These are phyloP conservation scores for Tapera naevia DNA, from an alignment of 2,797 vertebrate genomes.

Conservation along the genomic window DNA sequence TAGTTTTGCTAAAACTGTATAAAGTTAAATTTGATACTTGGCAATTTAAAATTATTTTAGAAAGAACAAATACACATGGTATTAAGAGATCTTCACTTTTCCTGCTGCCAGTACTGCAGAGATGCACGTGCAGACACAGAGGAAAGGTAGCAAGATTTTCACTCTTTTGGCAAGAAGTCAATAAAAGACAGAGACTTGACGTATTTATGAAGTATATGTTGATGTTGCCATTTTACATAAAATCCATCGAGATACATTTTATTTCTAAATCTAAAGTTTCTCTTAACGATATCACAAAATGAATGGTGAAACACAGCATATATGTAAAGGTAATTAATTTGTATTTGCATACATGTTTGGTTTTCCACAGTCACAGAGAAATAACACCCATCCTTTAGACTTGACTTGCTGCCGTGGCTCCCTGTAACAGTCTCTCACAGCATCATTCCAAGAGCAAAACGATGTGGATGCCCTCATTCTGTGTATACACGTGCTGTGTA, in stretches of 20 bases:
- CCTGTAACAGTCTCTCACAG: neutral
- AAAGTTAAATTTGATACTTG: neutral
- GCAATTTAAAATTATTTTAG: neutral
- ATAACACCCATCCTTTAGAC: neutral
- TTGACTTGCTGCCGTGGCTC: neutral
- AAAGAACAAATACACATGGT: neutral
- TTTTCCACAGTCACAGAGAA: neutral
- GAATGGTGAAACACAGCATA: neutral
- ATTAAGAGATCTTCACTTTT: neutral
- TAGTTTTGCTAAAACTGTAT: neutral
- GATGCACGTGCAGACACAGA: neutral
- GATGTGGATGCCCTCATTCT: neutral
- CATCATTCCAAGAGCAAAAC: neutral
- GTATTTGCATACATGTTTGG: neutral
- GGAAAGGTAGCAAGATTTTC: neutral
- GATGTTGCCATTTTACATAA: neutral
- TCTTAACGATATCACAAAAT: neutral
- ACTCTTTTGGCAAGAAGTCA: conserved; percentile 3
- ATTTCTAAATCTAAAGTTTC: neutral
- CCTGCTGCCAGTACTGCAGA: neutral
- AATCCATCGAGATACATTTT: neutral
- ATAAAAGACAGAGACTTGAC: neutral
- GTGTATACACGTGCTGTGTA: neutral
- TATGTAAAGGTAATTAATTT: neutral
- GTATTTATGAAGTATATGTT: neutral